A percentile compares a stretch with the other conserved stretches of the same genome.
Evolutionary conservation across 1,140 invertebrate species (phyloP).

Genomic region (Potamilus streckersoni): DNA sequence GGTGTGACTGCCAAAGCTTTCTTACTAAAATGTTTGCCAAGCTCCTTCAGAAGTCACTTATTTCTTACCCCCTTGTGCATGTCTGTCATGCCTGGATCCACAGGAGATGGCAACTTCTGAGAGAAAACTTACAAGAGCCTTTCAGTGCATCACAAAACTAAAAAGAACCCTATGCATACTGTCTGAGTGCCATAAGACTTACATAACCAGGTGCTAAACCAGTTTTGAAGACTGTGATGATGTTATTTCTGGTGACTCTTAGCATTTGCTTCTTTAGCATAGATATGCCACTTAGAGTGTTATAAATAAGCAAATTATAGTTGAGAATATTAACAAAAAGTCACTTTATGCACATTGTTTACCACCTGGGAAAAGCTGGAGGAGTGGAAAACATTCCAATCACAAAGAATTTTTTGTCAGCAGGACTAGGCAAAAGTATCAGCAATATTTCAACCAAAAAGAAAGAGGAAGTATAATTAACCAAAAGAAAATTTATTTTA

Average conservation of each 20-base stretch:
- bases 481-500: neutral
- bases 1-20: neutral
- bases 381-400: conserved; percentile 22
- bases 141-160: neutral
- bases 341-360: conserved; percentile 34
- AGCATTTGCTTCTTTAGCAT: conserved; percentile 40
- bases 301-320: conserved; percentile 43
- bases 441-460: conserved; percentile 11
- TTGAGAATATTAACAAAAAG: conserved; percentile 40
- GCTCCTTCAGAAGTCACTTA: conserved; percentile 10
- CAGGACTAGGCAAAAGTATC: conserved; percentile 24
- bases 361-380: conserved; percentile 32
- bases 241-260: neutral
- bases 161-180: neutral
- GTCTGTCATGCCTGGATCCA: conserved; percentile 4
- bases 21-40: neutral
- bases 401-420: conserved; percentile 3
- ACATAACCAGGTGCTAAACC: neutral
- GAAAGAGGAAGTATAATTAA: neutral
- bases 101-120: neutral
- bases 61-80: neutral
- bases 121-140: too few relatives aligned
- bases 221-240: neutral
- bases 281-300: conserved; percentile 49
- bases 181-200: neutral